Evolutionary conservation across 2,888 invertebrate genomes (phyloP), one percentile per base, ranked within the genome.

Genomic region (Disparrhopalites patrizii): DNA sequence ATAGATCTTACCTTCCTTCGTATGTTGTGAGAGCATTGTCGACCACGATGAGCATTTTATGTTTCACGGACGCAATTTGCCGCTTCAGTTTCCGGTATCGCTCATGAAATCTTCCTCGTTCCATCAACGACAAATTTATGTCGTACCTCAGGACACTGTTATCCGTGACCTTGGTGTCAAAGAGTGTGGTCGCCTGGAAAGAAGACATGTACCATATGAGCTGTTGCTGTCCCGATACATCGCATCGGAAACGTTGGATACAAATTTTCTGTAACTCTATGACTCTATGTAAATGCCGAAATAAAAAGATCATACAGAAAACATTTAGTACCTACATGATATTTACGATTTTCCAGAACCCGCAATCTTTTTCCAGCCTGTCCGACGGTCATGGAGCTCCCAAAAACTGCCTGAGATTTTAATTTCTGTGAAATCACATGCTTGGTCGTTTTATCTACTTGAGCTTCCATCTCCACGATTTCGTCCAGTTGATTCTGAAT

Each of bases 11-110:
- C 68, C 93, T 83, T 79, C 92, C 91, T 80, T 93, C 93, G 77
- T 92, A 95, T 1, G 93, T 90, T 43, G 88, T 82, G 25, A 91
- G 93, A 0, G 93, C 90, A 75, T 90, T 89, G 76, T 94, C 93
- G 68, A 95, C 89, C 65, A 93, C 81, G 76, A 92, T 92, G 73
- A 90, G 85, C 78, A 93, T 91, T 76, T 88, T 85, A 68, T 87
- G 87, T 77, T 93, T 91, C 1, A 92, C 89, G 40, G 85, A 84
- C 77, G 87, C 87, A 57, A 93, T 82, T 63, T 90, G 86, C 54
- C 85, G 85, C 40, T 90, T 85, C 76, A 92, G 83, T 75, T 86
- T 86, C 77, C 88, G 86, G 86, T 92, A 92, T 68, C 90, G 82
- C 4, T 84, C 82, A 78, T 93, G 93, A 79, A 93, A 95, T 74